Percentiles rank a stretch among this genome's conserved stretches.
Conservation (phyloP, 2,113 vertebrate species). For the Cariama cristata region DNA sequence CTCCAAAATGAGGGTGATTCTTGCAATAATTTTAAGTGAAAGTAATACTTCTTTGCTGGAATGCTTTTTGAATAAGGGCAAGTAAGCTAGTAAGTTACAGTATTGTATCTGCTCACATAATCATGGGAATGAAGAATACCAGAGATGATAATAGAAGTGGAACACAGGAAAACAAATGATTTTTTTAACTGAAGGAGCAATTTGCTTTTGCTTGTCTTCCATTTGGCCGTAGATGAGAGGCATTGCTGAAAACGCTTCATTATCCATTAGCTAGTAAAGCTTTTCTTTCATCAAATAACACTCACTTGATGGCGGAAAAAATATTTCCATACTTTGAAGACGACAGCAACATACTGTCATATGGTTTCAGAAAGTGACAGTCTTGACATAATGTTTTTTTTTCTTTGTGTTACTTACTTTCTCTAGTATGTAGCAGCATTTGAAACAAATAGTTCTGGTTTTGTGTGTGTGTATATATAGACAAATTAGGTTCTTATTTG, state of each 20-base stretch:
- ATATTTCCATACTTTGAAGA: conserved; percentile 68
- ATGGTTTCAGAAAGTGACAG: conserved; percentile 61
- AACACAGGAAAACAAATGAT: conserved; percentile 12
- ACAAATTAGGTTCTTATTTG: conserved; percentile 44
- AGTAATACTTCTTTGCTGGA: not conserved
- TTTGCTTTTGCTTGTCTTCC: conserved; percentile 70
- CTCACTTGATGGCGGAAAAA: conserved; percentile 72
- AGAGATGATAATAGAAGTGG: not conserved
- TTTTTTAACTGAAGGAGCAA: conserved; percentile 15
- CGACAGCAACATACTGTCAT: conserved; percentile 35
- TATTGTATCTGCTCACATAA: not conserved
- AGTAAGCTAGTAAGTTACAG: not conserved
- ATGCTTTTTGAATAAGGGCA: not conserved
- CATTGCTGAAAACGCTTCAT: conserved; percentile 65
- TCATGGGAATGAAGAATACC: not conserved
- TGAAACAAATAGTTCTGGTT: conserved; percentile 34
- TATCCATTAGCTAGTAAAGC: conserved; percentile 73
- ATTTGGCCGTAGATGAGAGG: conserved; percentile 78
- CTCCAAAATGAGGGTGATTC: not conserved
- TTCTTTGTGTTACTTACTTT: conserved; percentile 36
- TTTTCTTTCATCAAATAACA: conserved; percentile 78
- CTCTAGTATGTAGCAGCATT: conserved; percentile 25
- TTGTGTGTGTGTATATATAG: not conserved
- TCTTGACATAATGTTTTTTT: conserved; percentile 47
- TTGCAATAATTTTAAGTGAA: not conserved